phyloP scores from a whole-genome alignment of 2,797 vertebrate genomes.

The Podargus strigoides region DNA sequence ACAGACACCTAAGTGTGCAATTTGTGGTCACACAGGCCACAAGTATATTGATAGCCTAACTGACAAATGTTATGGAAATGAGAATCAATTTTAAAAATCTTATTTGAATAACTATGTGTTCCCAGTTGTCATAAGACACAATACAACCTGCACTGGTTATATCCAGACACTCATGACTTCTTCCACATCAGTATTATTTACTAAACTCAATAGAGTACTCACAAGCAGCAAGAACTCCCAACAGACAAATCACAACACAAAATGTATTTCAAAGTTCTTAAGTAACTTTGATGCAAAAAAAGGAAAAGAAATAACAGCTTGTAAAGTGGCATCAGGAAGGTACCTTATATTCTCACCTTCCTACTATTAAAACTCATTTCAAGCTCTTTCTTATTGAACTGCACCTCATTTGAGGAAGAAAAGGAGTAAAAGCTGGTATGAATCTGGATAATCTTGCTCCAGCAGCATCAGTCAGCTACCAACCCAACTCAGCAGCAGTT shows the following conservation, averaged over 20 bases:
- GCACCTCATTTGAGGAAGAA: neutral
- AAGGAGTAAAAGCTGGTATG: neutral
- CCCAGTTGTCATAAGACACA: neutral
- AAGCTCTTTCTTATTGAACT: neutral
- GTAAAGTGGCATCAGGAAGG: neutral
- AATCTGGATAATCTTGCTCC: neutral
- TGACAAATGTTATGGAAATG: neutral
- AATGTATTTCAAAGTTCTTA: neutral
- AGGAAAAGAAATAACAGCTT: neutral
- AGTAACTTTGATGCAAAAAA: neutral
- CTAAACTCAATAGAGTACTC: neutral
- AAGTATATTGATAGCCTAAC: neutral
- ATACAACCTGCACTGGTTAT: neutral
- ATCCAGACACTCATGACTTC: neutral
- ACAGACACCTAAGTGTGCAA: accelerated
- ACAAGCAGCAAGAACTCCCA: neutral
- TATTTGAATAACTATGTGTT: neutral
- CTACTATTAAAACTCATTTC: neutral
- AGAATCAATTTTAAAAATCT: neutral
- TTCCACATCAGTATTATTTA: neutral
- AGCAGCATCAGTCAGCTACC: neutral
- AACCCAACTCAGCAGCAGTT: neutral
- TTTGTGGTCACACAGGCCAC: neutral
- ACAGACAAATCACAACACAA: neutral
- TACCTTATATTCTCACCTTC: neutral